Percentiles rank a stretch among this genome's conserved stretches.
phyloP scores from a whole-genome alignment of 2,888 invertebrate genomes.

The Tineola bisselliella region DNA sequence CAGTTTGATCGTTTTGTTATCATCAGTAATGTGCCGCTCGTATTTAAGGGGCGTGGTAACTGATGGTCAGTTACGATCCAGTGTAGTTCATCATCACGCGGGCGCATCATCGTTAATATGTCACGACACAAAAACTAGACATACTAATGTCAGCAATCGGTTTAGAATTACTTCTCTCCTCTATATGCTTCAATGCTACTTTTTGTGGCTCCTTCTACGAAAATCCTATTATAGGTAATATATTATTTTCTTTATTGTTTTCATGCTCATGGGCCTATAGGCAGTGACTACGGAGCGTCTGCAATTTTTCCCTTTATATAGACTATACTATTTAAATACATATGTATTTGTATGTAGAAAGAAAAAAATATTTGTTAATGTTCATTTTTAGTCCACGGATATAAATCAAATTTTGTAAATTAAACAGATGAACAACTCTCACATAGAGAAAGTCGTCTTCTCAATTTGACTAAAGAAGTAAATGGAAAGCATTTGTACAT shows the following conservation, averaged over 20 bases:
- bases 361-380: no score
- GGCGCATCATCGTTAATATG: neutral
- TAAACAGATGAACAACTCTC: slow-evolving; percentile 27
- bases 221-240: slow-evolving; percentile 31
- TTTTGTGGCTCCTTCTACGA: slow-evolving; percentile 43
- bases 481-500: slow-evolving; percentile 54
- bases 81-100: neutral
- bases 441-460: slow-evolving; percentile 23
- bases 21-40: neutral
- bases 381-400: no score
- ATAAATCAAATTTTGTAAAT: neutral
- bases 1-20: neutral
- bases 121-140: neutral
- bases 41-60: neutral
- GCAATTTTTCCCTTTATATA: no score
- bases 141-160: slow-evolving; percentile 22
- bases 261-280: no score
- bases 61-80: neutral
- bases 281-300: no score
- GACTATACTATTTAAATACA: no score
- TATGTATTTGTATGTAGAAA: no score
- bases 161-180: slow-evolving; percentile 46
- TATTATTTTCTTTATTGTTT: no score
- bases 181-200: slow-evolving; percentile 48
- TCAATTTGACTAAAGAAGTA: slow-evolving; percentile 29